These are phyloP conservation scores for Apis dorsata DNA, from an alignment of 1,140 invertebrate genomes.

Conservation along the genomic window DNA sequence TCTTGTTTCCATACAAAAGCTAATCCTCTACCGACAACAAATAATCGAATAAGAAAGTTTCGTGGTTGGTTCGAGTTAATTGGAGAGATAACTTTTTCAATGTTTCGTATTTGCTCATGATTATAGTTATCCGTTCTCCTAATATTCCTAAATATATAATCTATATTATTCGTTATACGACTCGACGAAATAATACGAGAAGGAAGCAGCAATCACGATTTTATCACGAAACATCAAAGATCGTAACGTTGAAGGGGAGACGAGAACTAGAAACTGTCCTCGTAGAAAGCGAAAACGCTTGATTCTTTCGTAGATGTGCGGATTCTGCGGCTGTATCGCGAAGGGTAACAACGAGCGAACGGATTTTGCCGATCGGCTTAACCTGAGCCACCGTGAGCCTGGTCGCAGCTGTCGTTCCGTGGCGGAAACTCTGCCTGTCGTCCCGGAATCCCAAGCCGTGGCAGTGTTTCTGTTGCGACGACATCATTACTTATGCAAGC, in stretches of 20 bases:
- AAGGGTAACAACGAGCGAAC: slow-evolving; percentile 68
- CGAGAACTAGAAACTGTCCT: too few species aligned
- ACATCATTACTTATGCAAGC: slow-evolving; percentile 74
- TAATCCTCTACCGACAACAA: slow-evolving; percentile 22
- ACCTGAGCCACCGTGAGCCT: slow-evolving; percentile 75
- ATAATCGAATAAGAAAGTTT: background rate
- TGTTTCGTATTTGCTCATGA: too few species aligned
- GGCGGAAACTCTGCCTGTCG: slow-evolving; percentile 64
- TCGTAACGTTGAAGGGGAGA: too few species aligned
- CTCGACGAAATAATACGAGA: background rate
- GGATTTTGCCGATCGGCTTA: slow-evolving; percentile 78
- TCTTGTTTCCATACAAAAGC: slow-evolving; percentile 9
- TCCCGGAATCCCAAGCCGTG: slow-evolving; percentile 65
- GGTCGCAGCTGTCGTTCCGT: slow-evolving; percentile 72
- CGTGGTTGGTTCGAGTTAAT: background rate
- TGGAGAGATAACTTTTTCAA: too few species aligned
- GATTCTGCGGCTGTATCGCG: slow-evolving; percentile 70
- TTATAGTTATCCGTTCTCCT: too few species aligned
- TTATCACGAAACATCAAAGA: background rate
- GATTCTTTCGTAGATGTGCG: slow-evolving; percentile 37
- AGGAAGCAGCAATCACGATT: too few species aligned
- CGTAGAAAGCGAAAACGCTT: slow-evolving; percentile 42
- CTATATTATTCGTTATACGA: too few species aligned
- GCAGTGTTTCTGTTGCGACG: slow-evolving; percentile 60
- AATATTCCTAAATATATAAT: too few species aligned